These are phyloP conservation scores for Odiellus spinosus DNA, from an alignment of 2,888 invertebrate genomes.

Conservation along the genomic window DNA sequence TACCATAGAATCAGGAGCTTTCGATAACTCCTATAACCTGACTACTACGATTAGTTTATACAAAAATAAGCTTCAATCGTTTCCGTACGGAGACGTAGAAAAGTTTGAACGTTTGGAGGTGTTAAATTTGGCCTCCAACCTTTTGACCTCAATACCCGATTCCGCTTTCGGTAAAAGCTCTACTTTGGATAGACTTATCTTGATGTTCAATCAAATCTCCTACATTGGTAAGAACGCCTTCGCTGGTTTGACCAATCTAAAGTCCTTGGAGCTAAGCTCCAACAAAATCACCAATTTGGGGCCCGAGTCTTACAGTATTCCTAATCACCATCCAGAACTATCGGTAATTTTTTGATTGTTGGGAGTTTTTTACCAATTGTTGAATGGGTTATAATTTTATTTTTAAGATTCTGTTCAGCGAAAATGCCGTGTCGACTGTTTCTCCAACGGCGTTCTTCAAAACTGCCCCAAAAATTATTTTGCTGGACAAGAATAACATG, in stretches of 20 bases:
- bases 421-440: too few relatives aligned
- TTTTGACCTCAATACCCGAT: background rate
- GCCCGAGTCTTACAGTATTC: background rate
- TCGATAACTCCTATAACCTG: slow-evolving; percentile 4
- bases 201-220: background rate
- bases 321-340: background rate
- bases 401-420: too few relatives aligned
- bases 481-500: too few relatives aligned
- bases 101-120: background rate
- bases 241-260: background rate
- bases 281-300: background rate
- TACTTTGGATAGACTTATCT: background rate
- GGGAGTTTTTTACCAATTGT: too few relatives aligned
- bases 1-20: slow-evolving; percentile 6
- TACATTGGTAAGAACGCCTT: background rate
- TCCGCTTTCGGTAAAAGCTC: background rate
- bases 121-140: background rate
- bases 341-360: background rate
- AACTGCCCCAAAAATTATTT: too few relatives aligned
- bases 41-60: slow-evolving; percentile 9
- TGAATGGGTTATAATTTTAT: too few relatives aligned
- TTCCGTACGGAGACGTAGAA: background rate
- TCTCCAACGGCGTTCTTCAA: too few relatives aligned
- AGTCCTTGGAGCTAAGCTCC: background rate
- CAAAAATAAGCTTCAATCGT: slow-evolving; percentile 9